phyloP scores from a whole-genome alignment of 2,888 invertebrate genomes.

The Drosophila monieri region DNA sequence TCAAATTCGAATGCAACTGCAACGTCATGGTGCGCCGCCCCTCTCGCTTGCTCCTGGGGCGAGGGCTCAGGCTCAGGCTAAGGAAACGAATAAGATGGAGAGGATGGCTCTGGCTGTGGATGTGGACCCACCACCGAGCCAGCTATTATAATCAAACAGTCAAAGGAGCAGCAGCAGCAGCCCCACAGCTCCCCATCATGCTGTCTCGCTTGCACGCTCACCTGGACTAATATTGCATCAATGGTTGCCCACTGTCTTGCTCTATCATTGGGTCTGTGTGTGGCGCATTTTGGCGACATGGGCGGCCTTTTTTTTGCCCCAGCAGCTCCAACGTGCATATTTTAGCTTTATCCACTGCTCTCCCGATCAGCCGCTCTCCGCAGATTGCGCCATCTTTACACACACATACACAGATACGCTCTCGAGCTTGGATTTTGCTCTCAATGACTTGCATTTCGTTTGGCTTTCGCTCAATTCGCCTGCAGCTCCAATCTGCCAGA shows the following conservation, averaged over 20 bases:
- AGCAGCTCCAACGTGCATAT: conserved; percentile 59
- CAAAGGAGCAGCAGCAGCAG: conserved; percentile 31
- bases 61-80: neutral
- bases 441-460: conserved; percentile 77
- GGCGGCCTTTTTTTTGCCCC: conserved; percentile 75
- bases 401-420: conserved; percentile 47
- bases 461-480: conserved; percentile 64
- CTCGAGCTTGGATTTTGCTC: conserved; percentile 65
- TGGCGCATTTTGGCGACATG: conserved; percentile 78
- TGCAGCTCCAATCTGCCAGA: conserved; percentile 67
- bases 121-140: conserved; percentile 71
- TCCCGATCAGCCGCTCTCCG: conserved; percentile 47
- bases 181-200: conserved; percentile 29
- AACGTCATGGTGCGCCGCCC: conserved; percentile 50
- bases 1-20: conserved; percentile 69
- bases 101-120: conserved; percentile 19
- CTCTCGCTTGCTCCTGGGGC: conserved; percentile 5
- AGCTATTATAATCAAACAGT: conserved; percentile 72
- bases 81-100: conserved; percentile 6
- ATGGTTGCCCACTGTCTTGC: conserved; percentile 43
- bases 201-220: conserved; percentile 42
- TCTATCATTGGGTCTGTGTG: conserved; percentile 60
- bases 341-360: conserved; percentile 69
- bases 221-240: conserved; percentile 74
- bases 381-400: conserved; percentile 73